Evolutionary conservation across 1,140 invertebrate species (phyloP), one percentile per base, ranked within the genome.

Genomic region (Sycophaga agraensis): DNA sequence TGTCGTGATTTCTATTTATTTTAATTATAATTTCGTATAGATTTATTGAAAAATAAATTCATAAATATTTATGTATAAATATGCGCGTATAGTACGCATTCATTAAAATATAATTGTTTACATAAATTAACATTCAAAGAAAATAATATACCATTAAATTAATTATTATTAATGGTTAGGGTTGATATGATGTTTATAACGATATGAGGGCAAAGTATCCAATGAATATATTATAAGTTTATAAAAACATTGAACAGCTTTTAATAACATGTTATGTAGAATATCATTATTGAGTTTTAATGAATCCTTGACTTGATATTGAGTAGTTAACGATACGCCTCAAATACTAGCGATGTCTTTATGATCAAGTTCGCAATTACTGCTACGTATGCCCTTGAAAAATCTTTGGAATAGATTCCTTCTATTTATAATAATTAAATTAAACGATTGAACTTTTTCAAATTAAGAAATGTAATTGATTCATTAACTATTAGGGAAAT

Each of bases 141-240:
- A 57, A 48, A n/a, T n/a, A 31, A n/a, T 42, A 43, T 17, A 21
- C 2, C 8, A 12, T 46, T 50, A 50, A 63, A 59, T 46, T 48
- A 50, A 22, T 48, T 56, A 55, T 43, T 28, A 50, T n/a, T n/a
- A n/a, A 55, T 43, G n/a, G 53, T 49, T 31, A 48, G 40, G 19
- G 66, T 69, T 64, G 65, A 68, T 63, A 70, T n/a, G n/a, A n/a
- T 63, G 55, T 70, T 67, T 73, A 70, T 59, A 68, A 62, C 64
- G 70, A 69, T 65, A 64, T 59, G 65, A 60, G 68, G 68, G 58
- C 66, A 66, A 60, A 69, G 58, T 67, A 67, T 56, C 49, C 51
- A 48, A 28, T 57, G 35, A 66, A 54, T 63, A 54, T 37, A 54
- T 61, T 64, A 17, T 61, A 53, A 49, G 54, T 61, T 62, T 48